Evolutionary conservation across 2,888 invertebrate species (phyloP).

Genomic region (Lagria hirta): DNA sequence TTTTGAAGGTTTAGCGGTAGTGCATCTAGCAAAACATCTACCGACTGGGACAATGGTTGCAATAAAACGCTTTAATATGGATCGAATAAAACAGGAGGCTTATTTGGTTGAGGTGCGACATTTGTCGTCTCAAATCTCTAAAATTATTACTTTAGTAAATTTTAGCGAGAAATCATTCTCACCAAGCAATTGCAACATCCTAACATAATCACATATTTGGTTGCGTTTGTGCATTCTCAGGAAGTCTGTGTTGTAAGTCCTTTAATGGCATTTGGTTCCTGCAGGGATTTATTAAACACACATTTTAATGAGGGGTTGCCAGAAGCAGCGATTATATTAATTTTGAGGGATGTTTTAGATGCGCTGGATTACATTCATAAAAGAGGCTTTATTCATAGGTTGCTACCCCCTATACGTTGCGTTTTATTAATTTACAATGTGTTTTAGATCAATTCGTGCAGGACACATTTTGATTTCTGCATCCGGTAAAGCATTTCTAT

Average conservation of each 20-base stretch:
- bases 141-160: slow-evolving; percentile 28
- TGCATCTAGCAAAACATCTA: slow-evolving; percentile 69
- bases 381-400: slow-evolving; percentile 82
- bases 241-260: slow-evolving; percentile 81
- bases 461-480: slow-evolving; percentile 81
- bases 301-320: slow-evolving; percentile 76
- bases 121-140: slow-evolving; percentile 2
- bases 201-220: slow-evolving; percentile 74
- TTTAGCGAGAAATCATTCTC: slow-evolving; percentile 77
- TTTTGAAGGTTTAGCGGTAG: slow-evolving; percentile 69
- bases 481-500: slow-evolving; percentile 70
- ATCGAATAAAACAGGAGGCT: slow-evolving; percentile 66
- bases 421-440: slow-evolving; percentile 1
- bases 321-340: slow-evolving; percentile 77
- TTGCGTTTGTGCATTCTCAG: slow-evolving; percentile 75
- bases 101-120: slow-evolving; percentile 58
- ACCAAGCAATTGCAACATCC: slow-evolving; percentile 77
- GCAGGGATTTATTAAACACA: slow-evolving; percentile 73
- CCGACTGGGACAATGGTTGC: slow-evolving; percentile 69
- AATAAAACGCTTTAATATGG: slow-evolving; percentile 75
- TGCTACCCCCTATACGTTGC: slow-evolving; percentile 1
- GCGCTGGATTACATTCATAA: slow-evolving; percentile 85
- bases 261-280: slow-evolving; percentile 82
- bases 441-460: slow-evolving; percentile 73
- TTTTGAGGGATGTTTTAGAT: slow-evolving; percentile 74